phyloP scores from a whole-genome alignment of 2,797 vertebrate species.

The Gambelia wislizenii region DNA sequence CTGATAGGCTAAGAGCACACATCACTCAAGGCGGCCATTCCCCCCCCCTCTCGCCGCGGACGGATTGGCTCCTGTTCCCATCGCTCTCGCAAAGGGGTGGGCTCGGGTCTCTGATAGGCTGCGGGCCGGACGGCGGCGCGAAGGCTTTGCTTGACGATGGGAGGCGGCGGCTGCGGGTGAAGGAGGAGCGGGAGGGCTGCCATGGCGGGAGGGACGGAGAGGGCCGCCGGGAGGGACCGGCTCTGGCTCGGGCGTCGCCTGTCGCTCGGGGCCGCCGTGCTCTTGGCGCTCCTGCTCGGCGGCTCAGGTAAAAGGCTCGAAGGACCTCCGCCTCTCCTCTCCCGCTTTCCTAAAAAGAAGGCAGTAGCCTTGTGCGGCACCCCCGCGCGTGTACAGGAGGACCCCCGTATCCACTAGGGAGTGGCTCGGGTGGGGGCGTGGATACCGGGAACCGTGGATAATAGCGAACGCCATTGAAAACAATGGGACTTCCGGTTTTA shows the following conservation, averaged over 20 bases:
- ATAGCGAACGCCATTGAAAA: too few species aligned
- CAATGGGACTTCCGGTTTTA: too few species aligned
- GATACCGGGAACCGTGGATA: too few species aligned
- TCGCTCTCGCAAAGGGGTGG: background rate
- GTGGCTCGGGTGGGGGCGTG: too few species aligned
- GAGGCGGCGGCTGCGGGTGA: too few species aligned
- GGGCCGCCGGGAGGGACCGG: background rate
- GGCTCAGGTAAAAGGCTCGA: conserved; percentile 36
- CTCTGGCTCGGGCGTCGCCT: background rate
- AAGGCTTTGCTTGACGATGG: rapidly evolving
- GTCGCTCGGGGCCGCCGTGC: rapidly evolving
- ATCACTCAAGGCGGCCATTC: background rate
- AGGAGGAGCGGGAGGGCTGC: background rate
- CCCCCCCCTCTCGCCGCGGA: rapidly evolving
- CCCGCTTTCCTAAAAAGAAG: too few species aligned
- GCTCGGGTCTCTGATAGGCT: background rate
- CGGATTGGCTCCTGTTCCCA: background rate
- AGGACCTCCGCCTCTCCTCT: too few species aligned
- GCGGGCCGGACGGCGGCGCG: rapidly evolving
- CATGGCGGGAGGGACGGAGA: conserved; percentile 69
- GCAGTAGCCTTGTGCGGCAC: too few species aligned
- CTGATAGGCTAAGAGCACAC: rapidly evolving
- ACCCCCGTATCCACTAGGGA: too few species aligned
- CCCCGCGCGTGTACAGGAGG: too few species aligned
- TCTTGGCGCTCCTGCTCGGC: background rate